Conservation (phyloP, 1,140 invertebrate genomes). For the Prorops nasuta region DNA sequence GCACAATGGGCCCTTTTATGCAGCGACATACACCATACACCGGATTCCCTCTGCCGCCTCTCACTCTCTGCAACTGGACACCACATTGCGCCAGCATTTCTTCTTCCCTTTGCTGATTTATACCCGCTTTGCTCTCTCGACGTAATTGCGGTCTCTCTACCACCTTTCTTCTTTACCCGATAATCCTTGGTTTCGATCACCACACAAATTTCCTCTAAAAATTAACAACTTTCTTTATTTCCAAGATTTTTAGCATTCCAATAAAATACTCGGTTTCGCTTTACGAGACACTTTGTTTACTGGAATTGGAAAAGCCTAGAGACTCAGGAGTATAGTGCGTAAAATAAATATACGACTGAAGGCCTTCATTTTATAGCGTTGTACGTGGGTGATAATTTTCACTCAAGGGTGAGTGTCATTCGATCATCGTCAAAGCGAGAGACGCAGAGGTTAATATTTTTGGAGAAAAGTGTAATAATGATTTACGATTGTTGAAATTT, state of each 20-base stretch:
- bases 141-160: background rate
- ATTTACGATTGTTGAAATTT: background rate
- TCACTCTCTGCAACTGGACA: conserved; percentile 42
- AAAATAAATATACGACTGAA: no score
- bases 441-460: no score
- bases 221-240: conserved; percentile 3
- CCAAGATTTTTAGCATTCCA: background rate
- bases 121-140: background rate
- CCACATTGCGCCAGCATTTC: conserved; percentile 33
- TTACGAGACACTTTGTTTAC: no score
- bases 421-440: no score
- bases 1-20: conserved; percentile 50
- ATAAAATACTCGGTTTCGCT: no score
- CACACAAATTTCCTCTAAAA: background rate
- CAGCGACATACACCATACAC: conserved; percentile 21
- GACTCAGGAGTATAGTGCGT: no score
- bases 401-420: no score
- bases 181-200: background rate
- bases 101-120: background rate
- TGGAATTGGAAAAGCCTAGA: no score
- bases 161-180: background rate
- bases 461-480: background rate
- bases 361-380: no score
- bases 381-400: no score
- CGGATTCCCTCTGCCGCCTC: no score